Base-by-base conservation (phyloP, 2,113 vertebrate genomes). In the Peucedramus taeniatus region DNA sequence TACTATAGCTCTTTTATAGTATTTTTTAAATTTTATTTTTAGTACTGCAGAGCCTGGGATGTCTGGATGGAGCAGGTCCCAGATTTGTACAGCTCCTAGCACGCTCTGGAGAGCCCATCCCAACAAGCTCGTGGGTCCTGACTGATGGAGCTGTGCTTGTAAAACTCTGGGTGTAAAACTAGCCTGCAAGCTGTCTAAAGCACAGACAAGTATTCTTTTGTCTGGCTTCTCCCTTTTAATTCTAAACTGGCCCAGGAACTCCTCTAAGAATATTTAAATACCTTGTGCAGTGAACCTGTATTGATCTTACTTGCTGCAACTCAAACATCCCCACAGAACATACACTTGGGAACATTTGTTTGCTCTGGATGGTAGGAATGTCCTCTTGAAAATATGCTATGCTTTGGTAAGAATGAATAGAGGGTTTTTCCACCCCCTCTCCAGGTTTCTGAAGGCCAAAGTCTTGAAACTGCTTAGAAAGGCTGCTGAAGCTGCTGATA, bases 401-500 rank as follows among this genome's bases (percentile, higher is more conserved):
- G 91, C 81, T 77, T 42, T 89, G 54, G 14, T 45, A 51, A 83
- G 93, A 88, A 57, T 81, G 84, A 94, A 86, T 37, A 84, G 74
- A 68, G 83, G 78, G 79, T 16, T 94, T 95, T 95, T 89, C 53
- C 72, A 92, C 60, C 90, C 69, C 83, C 57, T 49, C 61, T 84
- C 45, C 53, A 82, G 72, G 53, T 87, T 97, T 96, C 80, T 93
- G 83, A 92, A 93, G 88, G 94, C 92, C 90, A 89, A 92, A 93
- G 91, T 93, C 91, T 91, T 83, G 87, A 91, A 94, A 77, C 35
- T 15, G 28, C 92, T 96, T 74, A 26, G 84, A 83, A 89, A 47
- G 49, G 86, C 83, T 79, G 79, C 92, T 95, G 87, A 54, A 83
- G 72, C 90, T 88, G 94, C 87, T 96, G 93, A 95, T 96, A 96